Conservation (phyloP, 2,888 invertebrate species). For the Ennomos erosarius region DNA sequence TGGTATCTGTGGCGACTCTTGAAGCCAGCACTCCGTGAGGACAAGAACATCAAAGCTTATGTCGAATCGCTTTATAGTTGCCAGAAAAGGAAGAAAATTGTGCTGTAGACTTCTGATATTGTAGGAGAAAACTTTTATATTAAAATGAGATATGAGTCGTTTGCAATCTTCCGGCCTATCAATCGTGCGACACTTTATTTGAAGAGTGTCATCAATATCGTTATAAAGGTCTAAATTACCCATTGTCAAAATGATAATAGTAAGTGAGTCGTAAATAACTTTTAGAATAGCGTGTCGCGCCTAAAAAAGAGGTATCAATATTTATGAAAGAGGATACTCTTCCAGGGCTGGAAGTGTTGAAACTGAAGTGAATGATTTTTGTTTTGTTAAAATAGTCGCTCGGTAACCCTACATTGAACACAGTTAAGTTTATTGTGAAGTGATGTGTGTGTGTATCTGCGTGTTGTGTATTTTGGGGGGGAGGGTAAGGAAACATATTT, state of each 20-base stretch:
- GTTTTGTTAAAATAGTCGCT: no score
- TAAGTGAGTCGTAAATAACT: no score
- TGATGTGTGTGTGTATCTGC: no score
- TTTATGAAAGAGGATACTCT: no score
- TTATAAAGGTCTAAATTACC: conserved; percentile 1
- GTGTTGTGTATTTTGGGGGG: no score
- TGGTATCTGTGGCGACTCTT: not conserved
- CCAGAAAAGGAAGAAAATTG: not conserved
- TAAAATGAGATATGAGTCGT: not conserved
- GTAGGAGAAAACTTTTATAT: not conserved
- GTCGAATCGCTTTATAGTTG: not conserved
- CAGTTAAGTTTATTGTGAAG: no score
- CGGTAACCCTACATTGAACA: no score
- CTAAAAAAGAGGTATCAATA: no score
- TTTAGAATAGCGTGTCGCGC: no score
- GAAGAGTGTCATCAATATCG: not conserved
- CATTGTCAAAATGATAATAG: not conserved
- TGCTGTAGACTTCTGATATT: not conserved
- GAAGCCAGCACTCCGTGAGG: conserved; percentile 1
- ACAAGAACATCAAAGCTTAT: not conserved
- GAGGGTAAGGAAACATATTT: no score
- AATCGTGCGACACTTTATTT: not conserved
- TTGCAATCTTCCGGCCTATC: not conserved
- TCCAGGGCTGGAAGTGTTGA: no score
- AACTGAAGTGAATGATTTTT: no score